A percentile compares a stretch with the other conserved stretches of the same genome.
Conservation (phyloP, 1,140 invertebrate genomes). For the Diorhabda sublineata region DNA sequence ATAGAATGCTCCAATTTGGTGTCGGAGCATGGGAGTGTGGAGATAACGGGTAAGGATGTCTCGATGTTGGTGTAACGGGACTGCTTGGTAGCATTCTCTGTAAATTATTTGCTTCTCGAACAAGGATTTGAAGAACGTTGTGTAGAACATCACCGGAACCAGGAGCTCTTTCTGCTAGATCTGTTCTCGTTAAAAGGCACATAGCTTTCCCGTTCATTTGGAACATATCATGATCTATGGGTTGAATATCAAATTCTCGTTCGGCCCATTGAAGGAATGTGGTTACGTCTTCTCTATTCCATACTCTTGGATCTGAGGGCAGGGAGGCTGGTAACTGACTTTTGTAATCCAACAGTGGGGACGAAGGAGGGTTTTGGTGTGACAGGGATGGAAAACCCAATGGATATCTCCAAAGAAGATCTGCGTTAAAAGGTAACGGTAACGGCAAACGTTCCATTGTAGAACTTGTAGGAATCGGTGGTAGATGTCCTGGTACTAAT, state of each 20-base stretch:
- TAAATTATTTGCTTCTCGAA: conserved; percentile 71
- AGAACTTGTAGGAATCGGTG: conserved; percentile 54
- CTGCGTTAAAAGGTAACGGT: conserved; percentile 67
- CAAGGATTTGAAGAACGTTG: conserved; percentile 86
- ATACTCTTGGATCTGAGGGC: conserved; percentile 81
- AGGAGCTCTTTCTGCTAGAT: conserved; percentile 85
- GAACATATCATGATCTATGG: conserved; percentile 89
- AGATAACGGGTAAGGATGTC: conserved; percentile 69
- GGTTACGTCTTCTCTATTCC: conserved; percentile 86
- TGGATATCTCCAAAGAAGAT: conserved; percentile 79
- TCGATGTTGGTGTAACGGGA: conserved; percentile 76
- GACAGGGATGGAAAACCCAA: conserved; percentile 57
- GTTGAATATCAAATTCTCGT: conserved; percentile 86
- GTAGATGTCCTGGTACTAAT: conserved; percentile 61
- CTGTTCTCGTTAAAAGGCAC: conserved; percentile 82
- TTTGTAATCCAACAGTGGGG: conserved; percentile 77
- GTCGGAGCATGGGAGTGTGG: conserved; percentile 74
- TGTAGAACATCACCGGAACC: conserved; percentile 89
- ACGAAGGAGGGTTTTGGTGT: conserved; percentile 59
- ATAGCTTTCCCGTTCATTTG: conserved; percentile 86
- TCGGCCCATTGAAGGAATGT: conserved; percentile 89
- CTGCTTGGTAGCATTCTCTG: conserved; percentile 74
- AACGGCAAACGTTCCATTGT: conserved; percentile 61
- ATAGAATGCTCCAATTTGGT: conserved; percentile 66
- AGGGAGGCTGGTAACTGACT: conserved; percentile 75